Conservation (phyloP, 2,888 invertebrate species). For the Hirtodrosophila trivittata region DNA sequence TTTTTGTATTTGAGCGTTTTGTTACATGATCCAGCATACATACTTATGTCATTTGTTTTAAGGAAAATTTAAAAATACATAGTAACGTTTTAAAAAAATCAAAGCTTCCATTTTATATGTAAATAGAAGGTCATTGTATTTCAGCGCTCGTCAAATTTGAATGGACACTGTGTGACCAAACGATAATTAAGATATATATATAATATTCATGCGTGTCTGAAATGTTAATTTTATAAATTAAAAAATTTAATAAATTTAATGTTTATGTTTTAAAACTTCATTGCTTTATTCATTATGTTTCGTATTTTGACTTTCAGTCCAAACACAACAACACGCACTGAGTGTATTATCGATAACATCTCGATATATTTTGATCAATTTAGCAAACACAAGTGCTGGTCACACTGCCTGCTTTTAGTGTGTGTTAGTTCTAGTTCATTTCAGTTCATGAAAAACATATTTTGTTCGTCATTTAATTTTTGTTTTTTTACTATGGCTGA, state of each 20-base stretch:
- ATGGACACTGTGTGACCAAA: no score
- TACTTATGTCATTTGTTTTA: slow-evolving; percentile 69
- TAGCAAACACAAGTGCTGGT: slow-evolving; percentile 10
- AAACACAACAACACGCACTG: not conserved
- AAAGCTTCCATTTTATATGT: no score
- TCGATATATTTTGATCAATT: slow-evolving; percentile 10
- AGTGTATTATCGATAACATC: not conserved
- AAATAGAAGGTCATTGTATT: no score
- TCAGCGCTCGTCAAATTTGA: no score
- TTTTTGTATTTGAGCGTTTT: no score
- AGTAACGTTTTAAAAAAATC: slow-evolving; percentile 62
- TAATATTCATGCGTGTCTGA: no score
- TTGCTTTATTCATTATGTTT: no score
- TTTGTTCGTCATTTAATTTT: slow-evolving; percentile 74
- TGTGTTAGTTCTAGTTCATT: slow-evolving; percentile 55
- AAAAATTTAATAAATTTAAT: no score
- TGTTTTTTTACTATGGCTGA: slow-evolving; percentile 80
- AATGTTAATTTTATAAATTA: no score
- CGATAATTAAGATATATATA: no score
- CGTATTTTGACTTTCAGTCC: no score
- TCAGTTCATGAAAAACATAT: slow-evolving; percentile 65
- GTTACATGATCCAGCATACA: slow-evolving; percentile 50
- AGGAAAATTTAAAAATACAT: slow-evolving; percentile 59
- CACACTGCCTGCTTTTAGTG: slow-evolving; percentile 32
- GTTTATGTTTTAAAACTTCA: no score